phyloP scores from a whole-genome alignment of 2,888 invertebrate species.

The Teleogryllus oceanicus region DNA sequence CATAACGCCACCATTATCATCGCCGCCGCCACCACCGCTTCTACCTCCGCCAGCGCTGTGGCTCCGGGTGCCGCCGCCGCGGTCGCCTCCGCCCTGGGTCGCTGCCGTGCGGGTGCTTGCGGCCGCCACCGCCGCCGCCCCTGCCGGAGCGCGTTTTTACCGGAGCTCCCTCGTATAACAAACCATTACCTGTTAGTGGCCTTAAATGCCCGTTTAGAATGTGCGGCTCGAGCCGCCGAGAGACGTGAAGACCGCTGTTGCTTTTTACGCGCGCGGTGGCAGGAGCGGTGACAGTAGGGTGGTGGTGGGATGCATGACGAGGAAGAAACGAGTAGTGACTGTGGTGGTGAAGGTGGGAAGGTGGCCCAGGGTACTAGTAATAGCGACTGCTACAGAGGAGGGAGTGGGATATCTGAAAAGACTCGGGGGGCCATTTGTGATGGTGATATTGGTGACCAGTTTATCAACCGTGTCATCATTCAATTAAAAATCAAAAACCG shows the following conservation, averaged over 20 bases:
- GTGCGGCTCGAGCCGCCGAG: not conserved
- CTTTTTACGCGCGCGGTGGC: not conserved
- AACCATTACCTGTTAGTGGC: constrained; percentile 7
- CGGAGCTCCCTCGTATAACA: not conserved
- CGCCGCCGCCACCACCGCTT: too few species aligned
- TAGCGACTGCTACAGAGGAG: too few species aligned
- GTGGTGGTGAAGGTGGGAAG: too few species aligned
- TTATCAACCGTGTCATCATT: too few species aligned
- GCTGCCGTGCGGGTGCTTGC: not conserved
- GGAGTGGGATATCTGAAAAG: too few species aligned
- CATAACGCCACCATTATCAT: not conserved
- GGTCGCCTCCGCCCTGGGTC: not conserved
- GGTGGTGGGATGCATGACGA: too few species aligned
- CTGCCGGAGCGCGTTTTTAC: not conserved
- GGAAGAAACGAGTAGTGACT: too few species aligned
- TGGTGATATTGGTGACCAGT: too few species aligned
- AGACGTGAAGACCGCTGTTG: not conserved
- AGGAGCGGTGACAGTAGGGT: not conserved
- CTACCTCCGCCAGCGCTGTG: not conserved
- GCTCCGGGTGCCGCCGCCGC: not conserved
- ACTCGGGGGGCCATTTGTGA: too few species aligned
- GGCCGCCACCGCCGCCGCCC: not conserved
- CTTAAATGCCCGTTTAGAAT: constrained; percentile 18
- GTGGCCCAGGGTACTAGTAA: too few species aligned
- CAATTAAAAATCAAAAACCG: too few species aligned